Evolutionary conservation across 2,797 vertebrate species (phyloP), one percentile per base, ranked within the genome.

Genomic region (Petrocephalus schoutedeni): DNA sequence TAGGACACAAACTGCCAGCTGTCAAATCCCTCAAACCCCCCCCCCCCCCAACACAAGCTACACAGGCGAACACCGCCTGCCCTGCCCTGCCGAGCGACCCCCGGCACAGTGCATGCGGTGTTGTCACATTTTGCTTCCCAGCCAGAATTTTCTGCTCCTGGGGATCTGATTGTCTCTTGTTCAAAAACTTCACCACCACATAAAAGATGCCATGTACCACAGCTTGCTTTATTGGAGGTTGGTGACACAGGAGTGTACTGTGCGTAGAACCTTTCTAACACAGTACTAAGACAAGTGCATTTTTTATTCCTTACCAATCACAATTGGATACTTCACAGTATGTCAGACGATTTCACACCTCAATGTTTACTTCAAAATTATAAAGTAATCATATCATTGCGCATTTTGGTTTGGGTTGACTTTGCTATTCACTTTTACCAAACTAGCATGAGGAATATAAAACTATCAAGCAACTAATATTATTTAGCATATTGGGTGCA

Each of bases 1-100:
- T 96, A 94, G 95, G 95, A 95, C 93, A 92, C 93, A 92, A 93
- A 95, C 56, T 87, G 57, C 57, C 87, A 87, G 82, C 93, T 88
- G 87, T 59, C 87, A 85, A 91, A 91, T 87, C 88, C 89, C 89
- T 61, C 16, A 59, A 87, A n/a, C 92, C 90, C 91, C 90, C 92
- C 91, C 90, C 90, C 89, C 89, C 91, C 91, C 83, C 89, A 88
- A 91, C 91, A 92, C 89, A 91, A 90, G 91, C 84, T 85, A 91
- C 89, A 91, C 89, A 89, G 88, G 9, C 2, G 2, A 21, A 28
- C 23, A 64, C 21, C 21, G 21, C 59, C 59, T 64, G 8, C n/a
- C 8, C 7, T 9, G 58, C 21, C 59, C 59, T 61, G 21, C 59
- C 8, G 59, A 61, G 21, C 21, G 59, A 23, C 59, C 58, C n/a